Evolutionary conservation across 2,888 invertebrate species (phyloP), one percentile per base, ranked within the genome.

Genomic region (Sesia apiformis): DNA sequence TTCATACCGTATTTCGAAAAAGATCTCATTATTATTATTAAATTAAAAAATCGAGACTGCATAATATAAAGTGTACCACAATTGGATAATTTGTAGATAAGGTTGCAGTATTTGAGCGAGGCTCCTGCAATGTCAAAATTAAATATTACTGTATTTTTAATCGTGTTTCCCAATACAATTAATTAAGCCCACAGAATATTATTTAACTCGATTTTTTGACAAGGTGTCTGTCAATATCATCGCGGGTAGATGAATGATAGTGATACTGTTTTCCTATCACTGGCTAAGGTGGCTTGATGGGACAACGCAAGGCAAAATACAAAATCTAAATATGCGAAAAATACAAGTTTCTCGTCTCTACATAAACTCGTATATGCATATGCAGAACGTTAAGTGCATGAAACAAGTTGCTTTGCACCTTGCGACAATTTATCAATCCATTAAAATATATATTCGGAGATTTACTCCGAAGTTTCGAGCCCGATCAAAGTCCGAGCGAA

Each of bases 61-160:
- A 66, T 62, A 40, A 63, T 68, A 62, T 61, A 54, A 57, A 61
- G 60, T 58, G 57, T 23, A 53, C 54, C 52, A 52, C 51, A 54
- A 59, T 65, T 70, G 69, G 66, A 69, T 69, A 58, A 61, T 60
- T 64, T 77, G 75, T 76, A 76, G 40, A 75, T 76, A 76, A 67
- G 65, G 62, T 70, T 72, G 69, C 77, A 64, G 77, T 71, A 3
- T 1, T 41, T 57, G 73, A 71, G 58, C 55, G 50, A 54, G 57
- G 51, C 54, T 69, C 70, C 76, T 67, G 80, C 74, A 72, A 72
- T 62, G 53, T 62, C 72, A 64, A 75, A 74, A 73, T 72, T 72
- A 40, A 65, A 58, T 75, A 70, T 73, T 69, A 68, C 70, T 73
- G 76, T 66, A 69, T 73, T 74, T 53, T 60, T 71, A 69, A 56